These are phyloP conservation scores for Drosophila nr. perissopoda DNA, from an alignment of 2,888 invertebrate genomes.

Conservation along the genomic window DNA sequence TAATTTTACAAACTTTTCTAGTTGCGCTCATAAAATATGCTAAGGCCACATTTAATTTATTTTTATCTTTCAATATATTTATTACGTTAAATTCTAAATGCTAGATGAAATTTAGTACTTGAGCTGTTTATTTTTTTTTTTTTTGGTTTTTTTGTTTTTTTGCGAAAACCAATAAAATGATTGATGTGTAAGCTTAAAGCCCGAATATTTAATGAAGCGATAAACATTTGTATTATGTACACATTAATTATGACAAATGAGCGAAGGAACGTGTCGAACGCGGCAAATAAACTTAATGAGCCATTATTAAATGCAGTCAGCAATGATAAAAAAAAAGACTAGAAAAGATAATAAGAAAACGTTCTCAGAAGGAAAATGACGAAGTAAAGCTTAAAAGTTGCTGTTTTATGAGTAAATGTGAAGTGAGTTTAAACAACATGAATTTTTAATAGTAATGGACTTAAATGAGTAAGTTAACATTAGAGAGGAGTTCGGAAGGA, in stretches of 20 bases:
- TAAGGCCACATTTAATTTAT: constrained; percentile 75
- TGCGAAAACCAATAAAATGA: constrained; percentile 10
- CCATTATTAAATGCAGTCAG: constrained; percentile 46
- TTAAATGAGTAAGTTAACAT: background rate
- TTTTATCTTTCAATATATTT: constrained; percentile 36
- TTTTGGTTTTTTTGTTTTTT: background rate
- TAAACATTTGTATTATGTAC: constrained; percentile 51
- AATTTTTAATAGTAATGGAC: background rate
- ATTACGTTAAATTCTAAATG: constrained; percentile 20
- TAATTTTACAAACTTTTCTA: constrained; percentile 33
- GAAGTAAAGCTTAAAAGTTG: background rate
- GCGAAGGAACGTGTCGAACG: constrained; percentile 37
- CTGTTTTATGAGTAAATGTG: background rate
- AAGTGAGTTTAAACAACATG: background rate
- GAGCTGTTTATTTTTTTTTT: constrained; percentile 29
- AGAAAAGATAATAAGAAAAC: constrained; percentile 10
- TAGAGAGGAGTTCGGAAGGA: background rate
- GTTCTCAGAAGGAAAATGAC: background rate
- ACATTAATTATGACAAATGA: constrained; percentile 59
- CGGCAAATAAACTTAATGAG: constrained; percentile 65
- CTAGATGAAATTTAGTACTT: constrained; percentile 39
- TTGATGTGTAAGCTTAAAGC: constrained; percentile 32
- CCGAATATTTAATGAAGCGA: constrained; percentile 55
- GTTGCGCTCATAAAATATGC: constrained; percentile 71
- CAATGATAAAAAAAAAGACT: constrained; percentile 27